Base-by-base conservation (phyloP, 2,888 invertebrate genomes). In the Julus scandinavius region DNA sequence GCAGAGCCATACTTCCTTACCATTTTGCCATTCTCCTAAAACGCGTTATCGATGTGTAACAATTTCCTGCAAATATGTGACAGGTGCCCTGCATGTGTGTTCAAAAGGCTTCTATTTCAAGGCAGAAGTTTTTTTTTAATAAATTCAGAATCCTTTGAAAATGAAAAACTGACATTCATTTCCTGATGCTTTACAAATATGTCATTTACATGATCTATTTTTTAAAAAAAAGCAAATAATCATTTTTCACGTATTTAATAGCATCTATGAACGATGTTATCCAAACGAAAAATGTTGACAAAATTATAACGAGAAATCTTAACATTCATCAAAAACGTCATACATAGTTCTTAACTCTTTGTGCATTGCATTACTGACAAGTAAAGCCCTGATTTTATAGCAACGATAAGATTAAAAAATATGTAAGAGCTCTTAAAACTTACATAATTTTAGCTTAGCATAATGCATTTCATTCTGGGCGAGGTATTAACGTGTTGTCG, bases 381-480 rank as follows among this genome's bases (percentile, higher is more conserved):
- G 38, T 80, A 80, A 80, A 80, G 80, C 80, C 38, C 80, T 38
- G 80, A 80, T 80, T 80, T 80, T 80, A 80, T 80, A 80, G 80
- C 80, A 5, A 29, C 80, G 80, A 80, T 80, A 80, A 80, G 80
- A 80, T 80, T 80, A 80, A 80, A 80, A 80, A 80, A 40, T 80
- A 80, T 80, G 80, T 80, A 80, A 80, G 80, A 29, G 80, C 80
- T 38, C 80, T 80, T 80, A 80, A 38, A 80, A 80, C 80, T 80
- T 80, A 80, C 80, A 80, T 80, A 80, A 80, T 80, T 80, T 80
- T 80, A 80, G 80, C 80, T 80, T 80, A 80, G 80, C 80, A 13
- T 80, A 80, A 80, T 80, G 80, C 80, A 29, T 80, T 80, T 2
- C 80, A 80, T 80, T 80, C 38, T 80, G 80, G 38, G 80, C 13